Base-by-base conservation (phyloP, 2,113 vertebrate species). In the Protobothrops flavoviridis region DNA sequence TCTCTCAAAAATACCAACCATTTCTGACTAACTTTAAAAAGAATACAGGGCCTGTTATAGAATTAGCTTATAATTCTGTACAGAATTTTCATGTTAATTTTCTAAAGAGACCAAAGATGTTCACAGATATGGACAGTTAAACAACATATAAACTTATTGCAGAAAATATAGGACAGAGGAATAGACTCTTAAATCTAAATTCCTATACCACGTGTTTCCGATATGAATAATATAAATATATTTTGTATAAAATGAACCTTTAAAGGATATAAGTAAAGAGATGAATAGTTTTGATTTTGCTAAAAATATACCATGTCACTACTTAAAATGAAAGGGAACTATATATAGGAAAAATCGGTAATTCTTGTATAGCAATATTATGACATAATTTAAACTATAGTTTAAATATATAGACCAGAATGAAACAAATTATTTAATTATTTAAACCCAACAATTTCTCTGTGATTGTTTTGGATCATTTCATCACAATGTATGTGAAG, bases 21-120 rank as follows among this genome's bases (percentile, higher is more conserved):
- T 93, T 95, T 97, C 95, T 96, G 1, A 95, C 93, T 94, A 90
- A 93, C 90, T 95, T 97, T 94, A 93, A 90, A 96, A 97, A 97
- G 95, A 96, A 96, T 94, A 96, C 93, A 90, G 94, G 5, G 91
- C 93, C 94, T 96, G 91, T 91, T 7, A 1, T 20, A 81, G 33
- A 43, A 81, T 81, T 43, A 81, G 10, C 7, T 23, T 43, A 43
- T 17, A 81, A 81, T 81, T 81, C 17, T 43, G 94, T 69, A 50
- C 89, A 53, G 61, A 87, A 95, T 93, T 56, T 95, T 95, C 91
- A 95, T 88, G 12, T 57, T 95, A 95, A 91, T 94, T 92, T 69
- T 95, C 90, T n/a, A 92, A 85, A 94, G 93, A 94, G n/a, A 45
- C 33, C 90, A 88, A 45, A 93, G 3, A 94, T 74, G 43, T 88